Conservation (phyloP, 2,888 invertebrate genomes). For the Meliscaeva auricollis region DNA sequence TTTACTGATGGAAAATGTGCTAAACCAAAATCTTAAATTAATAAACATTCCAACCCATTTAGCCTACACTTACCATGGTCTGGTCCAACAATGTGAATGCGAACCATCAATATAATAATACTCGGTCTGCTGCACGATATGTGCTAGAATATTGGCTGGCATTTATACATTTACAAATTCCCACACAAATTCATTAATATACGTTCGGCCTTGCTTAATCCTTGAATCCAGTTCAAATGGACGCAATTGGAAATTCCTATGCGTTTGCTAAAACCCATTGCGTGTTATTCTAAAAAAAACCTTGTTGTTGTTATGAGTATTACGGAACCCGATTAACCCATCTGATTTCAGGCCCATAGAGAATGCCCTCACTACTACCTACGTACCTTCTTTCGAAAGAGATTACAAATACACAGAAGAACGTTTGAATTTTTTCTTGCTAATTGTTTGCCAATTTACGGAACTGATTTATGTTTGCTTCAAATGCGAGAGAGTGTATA, state of each 20-base stretch:
- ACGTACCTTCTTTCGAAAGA: background rate
- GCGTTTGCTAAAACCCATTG: background rate
- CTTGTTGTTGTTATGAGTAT: background rate
- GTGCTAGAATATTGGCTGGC: background rate
- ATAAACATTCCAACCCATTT: too few species aligned
- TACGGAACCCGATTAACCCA: too few species aligned
- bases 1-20: too few species aligned
- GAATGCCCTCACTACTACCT: too few species aligned
- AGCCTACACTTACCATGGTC: too few species aligned
- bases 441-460: constrained; percentile 37
- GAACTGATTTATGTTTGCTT: constrained; percentile 32
- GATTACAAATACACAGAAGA: background rate
- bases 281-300: background rate
- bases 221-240: background rate
- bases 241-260: background rate
- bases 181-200: background rate
- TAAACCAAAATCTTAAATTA: too few species aligned
- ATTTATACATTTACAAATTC: constrained; percentile 8
- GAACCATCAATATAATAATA: too few species aligned
- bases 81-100: too few species aligned
- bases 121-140: background rate
- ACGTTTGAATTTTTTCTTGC: constrained; percentile 27
- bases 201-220: background rate
- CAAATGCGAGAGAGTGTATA: background rate
- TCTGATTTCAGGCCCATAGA: too few species aligned